Evolutionary conservation across 2,888 invertebrate species (phyloP).

Genomic region (Melinopterus prodromus): DNA sequence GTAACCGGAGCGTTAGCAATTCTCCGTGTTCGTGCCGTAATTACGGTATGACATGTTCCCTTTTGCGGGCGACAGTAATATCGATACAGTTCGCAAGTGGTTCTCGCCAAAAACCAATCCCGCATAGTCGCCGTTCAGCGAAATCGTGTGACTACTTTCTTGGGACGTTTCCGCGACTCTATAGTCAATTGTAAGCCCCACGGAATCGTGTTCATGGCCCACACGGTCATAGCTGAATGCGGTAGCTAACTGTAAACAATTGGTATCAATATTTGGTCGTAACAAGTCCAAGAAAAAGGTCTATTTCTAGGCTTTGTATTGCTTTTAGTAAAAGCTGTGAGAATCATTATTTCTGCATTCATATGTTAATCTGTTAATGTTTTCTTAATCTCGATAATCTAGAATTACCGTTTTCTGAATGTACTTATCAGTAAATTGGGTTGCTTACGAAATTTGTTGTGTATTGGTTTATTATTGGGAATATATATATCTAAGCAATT

Average conservation of each 20-base stretch:
- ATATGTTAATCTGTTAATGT: too few relatives aligned
- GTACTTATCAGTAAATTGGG: too few relatives aligned
- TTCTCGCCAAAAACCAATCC: background rate
- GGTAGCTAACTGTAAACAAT: background rate
- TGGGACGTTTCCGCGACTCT: background rate
- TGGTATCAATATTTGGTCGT: background rate
- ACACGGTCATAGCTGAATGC: background rate
- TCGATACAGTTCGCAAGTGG: background rate
- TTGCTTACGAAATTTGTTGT: too few relatives aligned
- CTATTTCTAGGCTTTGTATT: too few relatives aligned
- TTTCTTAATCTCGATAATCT: too few relatives aligned
- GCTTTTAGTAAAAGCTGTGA: too few relatives aligned
- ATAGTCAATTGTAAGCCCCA: background rate
- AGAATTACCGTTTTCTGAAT: too few relatives aligned
- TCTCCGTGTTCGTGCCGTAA: background rate
- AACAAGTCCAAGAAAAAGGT: background rate
- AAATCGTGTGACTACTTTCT: background rate
- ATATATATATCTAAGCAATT: too few relatives aligned
- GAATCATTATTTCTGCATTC: too few relatives aligned
- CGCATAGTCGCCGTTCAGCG: background rate
- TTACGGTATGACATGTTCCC: slow-evolving; percentile 4
- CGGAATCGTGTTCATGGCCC: background rate
- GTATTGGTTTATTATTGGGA: too few relatives aligned
- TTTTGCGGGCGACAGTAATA: background rate
- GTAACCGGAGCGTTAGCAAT: background rate